Conservation (phyloP, 2,113 vertebrate species). For the Entelurus aequoreus region DNA sequence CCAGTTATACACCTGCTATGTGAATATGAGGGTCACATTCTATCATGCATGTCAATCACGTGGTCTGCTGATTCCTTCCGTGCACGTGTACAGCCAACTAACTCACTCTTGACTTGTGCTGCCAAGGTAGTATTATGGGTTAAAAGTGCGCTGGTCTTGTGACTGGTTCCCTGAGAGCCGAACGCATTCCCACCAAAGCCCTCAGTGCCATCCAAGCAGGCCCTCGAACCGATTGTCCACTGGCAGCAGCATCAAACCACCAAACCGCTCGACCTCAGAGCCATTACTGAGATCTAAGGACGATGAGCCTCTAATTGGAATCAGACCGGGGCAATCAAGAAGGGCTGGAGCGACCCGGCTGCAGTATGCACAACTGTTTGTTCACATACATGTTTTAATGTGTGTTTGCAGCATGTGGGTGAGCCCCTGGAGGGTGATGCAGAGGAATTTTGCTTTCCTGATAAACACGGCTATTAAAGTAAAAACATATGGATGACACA, state of each 20-base stretch:
- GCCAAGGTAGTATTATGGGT: constrained; percentile 24
- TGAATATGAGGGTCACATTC: background rate
- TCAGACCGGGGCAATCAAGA: constrained; percentile 65
- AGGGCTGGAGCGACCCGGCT: constrained; percentile 36
- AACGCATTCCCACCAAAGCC: constrained; percentile 45
- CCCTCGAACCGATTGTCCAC: constrained; percentile 50
- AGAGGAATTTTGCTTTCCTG: constrained; percentile 37
- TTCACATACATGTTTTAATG: constrained; percentile 16
- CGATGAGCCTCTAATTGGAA: constrained; percentile 67
- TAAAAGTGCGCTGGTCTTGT: constrained; percentile 35
- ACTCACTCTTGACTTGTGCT: constrained; percentile 10
- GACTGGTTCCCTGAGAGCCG: constrained; percentile 42
- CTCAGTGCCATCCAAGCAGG: constrained; percentile 52
- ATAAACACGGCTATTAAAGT: constrained; percentile 61
- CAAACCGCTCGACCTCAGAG: constrained; percentile 56
- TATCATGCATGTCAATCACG: constrained; percentile 2
- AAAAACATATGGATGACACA: constrained; percentile 51
- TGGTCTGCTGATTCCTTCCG: constrained; percentile 3
- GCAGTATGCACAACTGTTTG: constrained; percentile 39
- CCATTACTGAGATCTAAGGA: constrained; percentile 58
- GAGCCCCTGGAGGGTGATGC: constrained; percentile 31
- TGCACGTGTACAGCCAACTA: background rate
- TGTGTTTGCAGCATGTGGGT: constrained; percentile 28
- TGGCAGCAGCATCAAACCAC: constrained; percentile 60
- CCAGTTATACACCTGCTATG: background rate